These are phyloP conservation scores for Miichthys miiuy DNA, from an alignment of 2,797 vertebrate species.

Conservation along the genomic window DNA sequence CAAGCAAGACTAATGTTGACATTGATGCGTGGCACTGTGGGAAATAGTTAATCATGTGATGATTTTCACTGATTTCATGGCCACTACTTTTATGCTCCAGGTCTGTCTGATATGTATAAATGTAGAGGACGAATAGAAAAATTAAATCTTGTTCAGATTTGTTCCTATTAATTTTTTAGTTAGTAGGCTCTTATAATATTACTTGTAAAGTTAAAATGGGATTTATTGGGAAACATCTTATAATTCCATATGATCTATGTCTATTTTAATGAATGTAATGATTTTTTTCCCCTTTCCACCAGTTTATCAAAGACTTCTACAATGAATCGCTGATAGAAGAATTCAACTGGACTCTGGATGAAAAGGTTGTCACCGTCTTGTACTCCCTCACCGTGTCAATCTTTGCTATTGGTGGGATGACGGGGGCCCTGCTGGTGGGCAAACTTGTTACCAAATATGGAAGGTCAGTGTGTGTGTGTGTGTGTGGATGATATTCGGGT, in stretches of 20 bases:
- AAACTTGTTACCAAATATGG: conserved; percentile 87
- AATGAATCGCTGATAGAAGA: conserved; percentile 85
- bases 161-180: neutral
- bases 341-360: conserved; percentile 72
- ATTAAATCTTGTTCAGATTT: neutral
- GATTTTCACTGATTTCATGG: conserved; percentile 10
- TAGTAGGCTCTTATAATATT: too few relatives aligned
- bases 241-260: neutral
- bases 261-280: neutral
- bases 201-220: neutral
- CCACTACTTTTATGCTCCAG: neutral
- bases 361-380: conserved; percentile 82
- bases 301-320: conserved; percentile 94
- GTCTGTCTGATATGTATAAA: neutral
- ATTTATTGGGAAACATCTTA: neutral
- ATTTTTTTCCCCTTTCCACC: conserved; percentile 10
- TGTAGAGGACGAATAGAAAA: too few relatives aligned
- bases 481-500: neutral
- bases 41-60: conserved; percentile 16
- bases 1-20: conserved; percentile 25
- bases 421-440: conserved; percentile 88
- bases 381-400: conserved; percentile 92
- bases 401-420: conserved; percentile 91
- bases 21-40: conserved; percentile 9
- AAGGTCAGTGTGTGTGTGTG: conserved; percentile 81